These are phyloP conservation scores for Echeneis naucrates DNA, from an alignment of 2,797 vertebrate species.

Conservation along the genomic window DNA sequence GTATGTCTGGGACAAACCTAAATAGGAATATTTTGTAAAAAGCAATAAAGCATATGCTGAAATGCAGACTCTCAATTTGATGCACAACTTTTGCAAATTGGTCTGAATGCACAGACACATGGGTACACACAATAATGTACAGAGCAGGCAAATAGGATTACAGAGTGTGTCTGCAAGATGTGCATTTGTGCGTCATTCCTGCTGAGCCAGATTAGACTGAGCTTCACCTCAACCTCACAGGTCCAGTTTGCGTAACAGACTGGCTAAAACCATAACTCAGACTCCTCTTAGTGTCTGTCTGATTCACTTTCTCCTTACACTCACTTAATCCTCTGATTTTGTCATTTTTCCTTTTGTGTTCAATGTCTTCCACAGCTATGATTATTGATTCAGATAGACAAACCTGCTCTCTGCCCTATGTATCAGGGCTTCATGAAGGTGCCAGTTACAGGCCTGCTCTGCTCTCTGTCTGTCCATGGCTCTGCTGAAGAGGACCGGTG, in stretches of 20 bases:
- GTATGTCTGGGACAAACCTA: neutral
- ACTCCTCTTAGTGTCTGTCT: conserved; percentile 15
- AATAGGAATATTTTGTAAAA: neutral
- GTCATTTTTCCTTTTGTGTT: conserved; percentile 20
- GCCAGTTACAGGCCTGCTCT: conserved; percentile 62
- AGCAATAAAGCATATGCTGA: neutral
- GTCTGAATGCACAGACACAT: conserved; percentile 28
- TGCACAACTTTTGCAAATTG: conserved; percentile 26
- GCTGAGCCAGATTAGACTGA: conserved; percentile 83
- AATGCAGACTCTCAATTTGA: conserved; percentile 25
- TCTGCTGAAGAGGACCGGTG: conserved; percentile 52
- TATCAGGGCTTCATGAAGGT: conserved; percentile 75
- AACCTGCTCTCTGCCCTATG: conserved; percentile 68
- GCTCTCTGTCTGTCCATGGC: conserved; percentile 62
- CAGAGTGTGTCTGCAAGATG: conserved; percentile 60
- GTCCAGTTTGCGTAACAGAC: conserved; percentile 51
- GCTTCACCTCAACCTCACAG: conserved; percentile 58
- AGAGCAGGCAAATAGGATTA: conserved; percentile 75
- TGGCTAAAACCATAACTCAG: conserved; percentile 31
- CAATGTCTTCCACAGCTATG: conserved; percentile 9
- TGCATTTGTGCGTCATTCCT: conserved; percentile 74
- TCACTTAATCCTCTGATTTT: conserved; percentile 22
- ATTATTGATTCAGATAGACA: neutral
- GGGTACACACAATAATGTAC: conserved; percentile 12
- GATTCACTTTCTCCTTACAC: conserved; percentile 7